Conservation (phyloP, 2,888 invertebrate species). For the Drosophila anceps region DNA sequence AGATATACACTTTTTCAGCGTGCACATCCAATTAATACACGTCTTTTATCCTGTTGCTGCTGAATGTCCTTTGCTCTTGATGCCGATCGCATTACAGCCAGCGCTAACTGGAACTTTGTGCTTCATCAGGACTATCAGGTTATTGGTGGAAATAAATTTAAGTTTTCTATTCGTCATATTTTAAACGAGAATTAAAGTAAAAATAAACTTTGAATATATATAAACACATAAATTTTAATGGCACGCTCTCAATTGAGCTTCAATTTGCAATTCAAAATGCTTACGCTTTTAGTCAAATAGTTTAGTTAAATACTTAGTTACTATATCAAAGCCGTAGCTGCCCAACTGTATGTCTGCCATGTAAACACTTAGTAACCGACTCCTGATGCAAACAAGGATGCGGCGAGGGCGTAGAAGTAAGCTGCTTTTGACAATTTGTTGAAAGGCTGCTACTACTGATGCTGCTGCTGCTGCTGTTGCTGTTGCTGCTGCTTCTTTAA, state of each 20-base stretch:
- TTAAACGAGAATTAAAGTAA: neutral
- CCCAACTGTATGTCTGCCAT: slow-evolving; percentile 26
- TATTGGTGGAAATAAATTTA: neutral
- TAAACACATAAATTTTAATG: slow-evolving; percentile 2
- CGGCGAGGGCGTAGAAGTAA: slow-evolving; percentile 27
- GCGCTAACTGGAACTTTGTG: neutral
- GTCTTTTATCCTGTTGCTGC: neutral
- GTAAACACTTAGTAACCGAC: slow-evolving; percentile 52
- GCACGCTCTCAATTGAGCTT: slow-evolving; percentile 41
- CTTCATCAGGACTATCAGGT: neutral
- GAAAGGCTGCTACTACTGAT: slow-evolving; percentile 50
- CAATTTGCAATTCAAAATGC: slow-evolving; percentile 32
- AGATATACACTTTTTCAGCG: neutral
- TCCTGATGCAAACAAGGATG: slow-evolving; percentile 28
- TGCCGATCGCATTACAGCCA: neutral
- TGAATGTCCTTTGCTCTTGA: neutral
- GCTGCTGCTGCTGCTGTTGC: slow-evolving; percentile 19
- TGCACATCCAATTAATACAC: neutral
- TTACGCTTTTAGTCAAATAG: slow-evolving; percentile 42
- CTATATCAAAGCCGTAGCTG: slow-evolving; percentile 37
- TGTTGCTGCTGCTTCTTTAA: slow-evolving; percentile 31
- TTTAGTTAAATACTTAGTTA: slow-evolving; percentile 50
- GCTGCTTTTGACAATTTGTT: slow-evolving; percentile 78
- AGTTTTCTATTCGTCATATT: neutral
- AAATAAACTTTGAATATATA: neutral